Evolutionary conservation across 2,113 vertebrate genomes (phyloP), one percentile per base, ranked within the genome.

Genomic region (Brienomyrus brachyistius): DNA sequence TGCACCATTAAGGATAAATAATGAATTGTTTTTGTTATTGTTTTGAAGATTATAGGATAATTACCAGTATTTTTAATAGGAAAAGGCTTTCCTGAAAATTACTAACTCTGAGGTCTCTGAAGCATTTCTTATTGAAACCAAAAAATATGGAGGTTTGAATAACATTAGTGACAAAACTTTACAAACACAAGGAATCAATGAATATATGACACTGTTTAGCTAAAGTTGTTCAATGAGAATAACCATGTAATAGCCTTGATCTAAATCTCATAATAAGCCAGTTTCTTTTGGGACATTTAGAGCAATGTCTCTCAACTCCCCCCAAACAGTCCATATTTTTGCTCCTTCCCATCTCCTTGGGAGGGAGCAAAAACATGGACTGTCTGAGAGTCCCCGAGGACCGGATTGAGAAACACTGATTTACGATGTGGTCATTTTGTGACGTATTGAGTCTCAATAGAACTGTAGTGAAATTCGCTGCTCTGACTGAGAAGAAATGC

Each of bases 11-110:
- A 66, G 45, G 10, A 35, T 85, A 52, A 90, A 88, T 90, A 27
- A 56, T 74, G 35, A 85, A 23, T 85, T 48, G 27, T n/a, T 89
- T 47, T 43, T 85, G 51, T 89, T 84, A 84, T 45, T 89, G 19
- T 82, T 19, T 35, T 50, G 31, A 80, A 51, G 87, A 87, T 15
- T 59, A 56, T 51, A 35, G 50, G n/a, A 59, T 56, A 87, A n/a
- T 19, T 87, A 23, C 45, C 82, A 47, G 17, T 45, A 23, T 54
- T 54, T 51, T 35, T 54, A 27, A 87, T 40, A n/a, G 51, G 17
- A 54, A 27, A 56, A 35, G 86, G 4, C 31, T 19, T 56, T 54
- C 27, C 59, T 21, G 56, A 19, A 54, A 40, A 54, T 35, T 6
- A 52, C 31, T 59, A 54, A 54, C 43, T 43, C 17, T 56, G 31